A percentile compares a stretch with the other conserved stretches of the same genome.
phyloP scores from a whole-genome alignment of 2,888 invertebrate species.

The Trissoscelio sp. region DNA sequence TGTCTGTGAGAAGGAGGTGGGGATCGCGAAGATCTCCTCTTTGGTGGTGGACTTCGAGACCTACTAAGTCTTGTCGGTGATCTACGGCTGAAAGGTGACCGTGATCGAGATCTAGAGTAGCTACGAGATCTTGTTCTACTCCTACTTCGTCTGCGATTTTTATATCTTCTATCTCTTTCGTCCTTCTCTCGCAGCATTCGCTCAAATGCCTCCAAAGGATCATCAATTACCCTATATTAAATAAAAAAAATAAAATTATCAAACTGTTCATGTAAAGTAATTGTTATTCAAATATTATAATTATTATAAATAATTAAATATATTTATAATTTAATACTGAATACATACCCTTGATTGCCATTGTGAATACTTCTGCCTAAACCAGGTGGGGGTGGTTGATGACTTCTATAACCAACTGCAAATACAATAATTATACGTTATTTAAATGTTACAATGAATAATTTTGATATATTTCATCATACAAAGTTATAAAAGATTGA shows the following conservation, averaged over 20 bases:
- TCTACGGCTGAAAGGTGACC: constrained; percentile 79
- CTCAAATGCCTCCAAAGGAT: constrained; percentile 94
- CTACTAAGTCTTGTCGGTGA: constrained; percentile 81
- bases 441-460: neutral
- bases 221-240: constrained; percentile 88
- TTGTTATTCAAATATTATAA: too few species aligned
- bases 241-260: neutral
- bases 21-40: constrained; percentile 79
- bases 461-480: neutral
- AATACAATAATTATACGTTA: constrained; percentile 9
- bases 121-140: constrained; percentile 84
- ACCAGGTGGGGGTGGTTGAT: constrained; percentile 86
- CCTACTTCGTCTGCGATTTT: constrained; percentile 85
- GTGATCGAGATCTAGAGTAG: constrained; percentile 83
- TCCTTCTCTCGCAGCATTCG: constrained; percentile 94
- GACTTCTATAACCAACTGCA: constrained; percentile 78
- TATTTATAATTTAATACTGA: neutral
- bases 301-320: neutral
- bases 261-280: neutral
- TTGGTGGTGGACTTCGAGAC: constrained; percentile 82
- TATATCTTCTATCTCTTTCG: constrained; percentile 87
- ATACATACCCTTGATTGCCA: constrained; percentile 85
- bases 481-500: neutral
- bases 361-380: constrained; percentile 84
- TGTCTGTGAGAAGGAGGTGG: constrained; percentile 77